Evolutionary conservation across 64 coral and sea anemone genomes (phyloP), one percentile per base, ranked within the genome.

Genomic region (Stylophora pistillata): DNA sequence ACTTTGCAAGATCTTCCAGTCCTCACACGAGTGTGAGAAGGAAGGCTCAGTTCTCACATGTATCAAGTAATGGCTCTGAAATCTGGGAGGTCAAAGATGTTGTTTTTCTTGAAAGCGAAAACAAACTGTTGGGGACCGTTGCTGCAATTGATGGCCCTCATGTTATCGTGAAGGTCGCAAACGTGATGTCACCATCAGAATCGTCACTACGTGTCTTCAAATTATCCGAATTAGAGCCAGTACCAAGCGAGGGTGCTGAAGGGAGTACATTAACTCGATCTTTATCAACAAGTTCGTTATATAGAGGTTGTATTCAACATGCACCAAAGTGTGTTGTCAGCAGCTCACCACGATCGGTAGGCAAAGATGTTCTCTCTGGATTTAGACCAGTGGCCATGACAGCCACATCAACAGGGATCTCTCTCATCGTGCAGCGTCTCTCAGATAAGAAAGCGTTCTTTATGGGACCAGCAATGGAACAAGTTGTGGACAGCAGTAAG

Each of bases 131-230:
- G 12, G 95, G 95, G 0, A 97, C 88, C n/a, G 95, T 97, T 71
- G 95, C 91, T 1, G 91, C 95, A 2, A 93, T 97, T 69, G 95
- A 97, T 90, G 95, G 95, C 12, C 95, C 95, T 58, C 95, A 97
- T 84, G 95, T 97, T 27, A 97, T 97, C 71, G 95, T 97, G 5
- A 97, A 89, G 52, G 69, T 95, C 13, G 26, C 93, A 55, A 90
- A 63, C 63, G 15, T 64, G 1, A 73, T 82, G 53, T 89, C 74
- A 71, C 69, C 87, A 14, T 90, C 56, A 55, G 88, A 97, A 37
- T 86, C 87, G 28, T 97, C 95, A 13, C 64, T 97, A 9, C 87
- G 95, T 3, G 95, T 97, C 11, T 97, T 97, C 76, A 97, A 97
- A 90, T 74, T 97, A n/a, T 97, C 95, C 47, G 95, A 97, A 23